phyloP scores from a whole-genome alignment of 2,888 invertebrate genomes.

The Xanthia togata region DNA sequence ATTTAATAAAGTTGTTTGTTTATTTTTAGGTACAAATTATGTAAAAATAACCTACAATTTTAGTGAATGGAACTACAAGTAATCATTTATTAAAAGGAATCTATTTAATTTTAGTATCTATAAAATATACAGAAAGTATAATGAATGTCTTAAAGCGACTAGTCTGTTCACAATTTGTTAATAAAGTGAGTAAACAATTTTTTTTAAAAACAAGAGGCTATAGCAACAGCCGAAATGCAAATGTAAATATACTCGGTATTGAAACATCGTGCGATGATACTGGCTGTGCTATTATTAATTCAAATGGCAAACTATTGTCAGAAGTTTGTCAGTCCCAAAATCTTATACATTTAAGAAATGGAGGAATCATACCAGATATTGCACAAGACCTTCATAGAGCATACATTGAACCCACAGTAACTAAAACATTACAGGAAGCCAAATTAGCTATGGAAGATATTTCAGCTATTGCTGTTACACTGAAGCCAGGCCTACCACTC shows the following conservation, averaged over 20 bases:
- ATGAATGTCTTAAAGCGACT: conserved; percentile 47
- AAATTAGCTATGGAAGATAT: conserved; percentile 92
- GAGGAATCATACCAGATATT: conserved; percentile 97
- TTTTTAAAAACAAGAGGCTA: conserved; percentile 32
- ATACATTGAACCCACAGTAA: conserved; percentile 94
- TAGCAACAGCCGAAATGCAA: conserved; percentile 28
- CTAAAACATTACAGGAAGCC: conserved; percentile 92
- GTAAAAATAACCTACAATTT: conserved; percentile 23
- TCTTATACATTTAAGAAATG: conserved; percentile 93
- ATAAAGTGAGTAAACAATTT: conserved; percentile 37
- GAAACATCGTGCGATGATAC: conserved; percentile 99
- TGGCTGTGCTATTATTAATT: conserved; percentile 96
- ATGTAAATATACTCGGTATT: conserved; percentile 94
- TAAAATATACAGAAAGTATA: conserved; percentile 3
- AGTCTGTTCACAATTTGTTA: conserved; percentile 26
- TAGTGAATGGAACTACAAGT: conserved; percentile 2
- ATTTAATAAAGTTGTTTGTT: background rate
- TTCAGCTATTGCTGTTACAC: conserved; percentile 97
- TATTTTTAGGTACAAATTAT: conserved; percentile 35
- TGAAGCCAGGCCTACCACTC: conserved; percentile 95
- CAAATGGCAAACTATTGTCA: conserved; percentile 93
- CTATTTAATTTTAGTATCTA: background rate
- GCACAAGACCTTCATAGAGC: conserved; percentile 95
- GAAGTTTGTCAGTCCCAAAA: conserved; percentile 96
- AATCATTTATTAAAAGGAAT: background rate